These are phyloP conservation scores for Zele albiditarsus DNA, from an alignment of 2,888 invertebrate genomes.

Conservation along the genomic window DNA sequence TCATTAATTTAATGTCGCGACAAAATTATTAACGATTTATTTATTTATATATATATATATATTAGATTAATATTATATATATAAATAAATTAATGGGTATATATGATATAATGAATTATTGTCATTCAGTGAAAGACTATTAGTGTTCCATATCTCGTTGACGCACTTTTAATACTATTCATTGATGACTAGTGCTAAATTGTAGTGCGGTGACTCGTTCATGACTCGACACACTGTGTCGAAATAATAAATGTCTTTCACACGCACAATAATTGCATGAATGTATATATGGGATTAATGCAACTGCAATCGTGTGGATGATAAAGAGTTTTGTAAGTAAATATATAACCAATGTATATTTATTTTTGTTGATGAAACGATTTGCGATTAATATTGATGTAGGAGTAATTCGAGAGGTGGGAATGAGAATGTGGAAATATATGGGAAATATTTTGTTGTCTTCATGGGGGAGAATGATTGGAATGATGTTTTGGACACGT, in stretches of 20 bases:
- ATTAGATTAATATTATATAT: background rate
- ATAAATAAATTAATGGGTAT: background rate
- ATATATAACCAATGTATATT: background rate
- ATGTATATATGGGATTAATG: background rate
- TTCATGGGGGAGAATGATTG: background rate
- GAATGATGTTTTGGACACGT: constrained; percentile 36
- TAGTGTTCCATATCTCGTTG: constrained; percentile 3
- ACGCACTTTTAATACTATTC: constrained; percentile 18
- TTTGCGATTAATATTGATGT: background rate
- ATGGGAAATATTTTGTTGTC: no score
- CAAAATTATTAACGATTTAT: constrained; percentile 3
- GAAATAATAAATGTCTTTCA: constrained; percentile 21
- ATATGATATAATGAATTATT: background rate
- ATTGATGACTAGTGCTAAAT: constrained; percentile 36
- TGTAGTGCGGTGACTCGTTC: constrained; percentile 35
- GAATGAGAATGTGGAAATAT: no score
- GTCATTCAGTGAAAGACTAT: background rate
- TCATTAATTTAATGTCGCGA: background rate
- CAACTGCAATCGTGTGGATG: background rate
- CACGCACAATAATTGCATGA: background rate
- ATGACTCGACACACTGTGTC: constrained; percentile 34
- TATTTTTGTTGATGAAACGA: background rate
- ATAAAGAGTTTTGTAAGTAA: background rate
- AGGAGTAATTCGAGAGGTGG: background rate
- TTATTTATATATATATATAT: background rate